Evolutionary conservation across 2,888 invertebrate genomes (phyloP).

Genomic region (Isoperla grammatica): DNA sequence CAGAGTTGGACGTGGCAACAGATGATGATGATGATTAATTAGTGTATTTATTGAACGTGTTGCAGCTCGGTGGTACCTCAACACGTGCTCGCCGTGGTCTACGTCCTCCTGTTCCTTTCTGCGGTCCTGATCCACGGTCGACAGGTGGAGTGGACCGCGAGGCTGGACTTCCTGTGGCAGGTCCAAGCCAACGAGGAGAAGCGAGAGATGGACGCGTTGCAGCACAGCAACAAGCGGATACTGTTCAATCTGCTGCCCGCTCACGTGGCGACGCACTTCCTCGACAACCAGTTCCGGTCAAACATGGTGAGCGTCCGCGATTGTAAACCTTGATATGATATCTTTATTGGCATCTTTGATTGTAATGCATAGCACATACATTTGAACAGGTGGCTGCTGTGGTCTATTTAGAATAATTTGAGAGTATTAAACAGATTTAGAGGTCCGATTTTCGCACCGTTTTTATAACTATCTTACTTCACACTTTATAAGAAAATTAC

Average conservation of each 20-base stretch:
- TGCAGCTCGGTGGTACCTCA: slow-evolving; percentile 66
- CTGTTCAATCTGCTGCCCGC: slow-evolving; percentile 85
- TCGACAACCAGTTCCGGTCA: slow-evolving; percentile 82
- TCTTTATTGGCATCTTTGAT: too few relatives aligned
- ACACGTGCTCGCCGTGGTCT: slow-evolving; percentile 69
- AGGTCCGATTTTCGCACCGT: too few relatives aligned
- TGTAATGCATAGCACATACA: too few relatives aligned
- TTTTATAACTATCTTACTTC: too few relatives aligned
- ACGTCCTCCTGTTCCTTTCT: slow-evolving; percentile 74
- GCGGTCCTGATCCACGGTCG: slow-evolving; percentile 79
- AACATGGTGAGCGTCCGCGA: slow-evolving; percentile 61
- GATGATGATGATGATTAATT: too few relatives aligned
- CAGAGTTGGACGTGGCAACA: too few relatives aligned
- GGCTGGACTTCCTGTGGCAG: slow-evolving; percentile 77
- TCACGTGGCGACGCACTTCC: slow-evolving; percentile 87
- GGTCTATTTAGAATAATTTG: too few relatives aligned
- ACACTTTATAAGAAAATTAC: too few relatives aligned
- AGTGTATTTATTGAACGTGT: slow-evolving; percentile 22
- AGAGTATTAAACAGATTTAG: too few relatives aligned
- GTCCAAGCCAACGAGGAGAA: slow-evolving; percentile 80
- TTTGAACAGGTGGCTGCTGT: too few relatives aligned
- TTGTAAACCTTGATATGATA: too few relatives aligned
- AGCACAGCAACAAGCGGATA: slow-evolving; percentile 81
- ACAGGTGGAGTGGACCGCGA: slow-evolving; percentile 77
- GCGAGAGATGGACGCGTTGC: slow-evolving; percentile 87